Percentiles rank a stretch among this genome's conserved stretches.
These are phyloP conservation scores for Corbicula japonica DNA, from an alignment of 2,888 invertebrate genomes.

Conservation along the genomic window DNA sequence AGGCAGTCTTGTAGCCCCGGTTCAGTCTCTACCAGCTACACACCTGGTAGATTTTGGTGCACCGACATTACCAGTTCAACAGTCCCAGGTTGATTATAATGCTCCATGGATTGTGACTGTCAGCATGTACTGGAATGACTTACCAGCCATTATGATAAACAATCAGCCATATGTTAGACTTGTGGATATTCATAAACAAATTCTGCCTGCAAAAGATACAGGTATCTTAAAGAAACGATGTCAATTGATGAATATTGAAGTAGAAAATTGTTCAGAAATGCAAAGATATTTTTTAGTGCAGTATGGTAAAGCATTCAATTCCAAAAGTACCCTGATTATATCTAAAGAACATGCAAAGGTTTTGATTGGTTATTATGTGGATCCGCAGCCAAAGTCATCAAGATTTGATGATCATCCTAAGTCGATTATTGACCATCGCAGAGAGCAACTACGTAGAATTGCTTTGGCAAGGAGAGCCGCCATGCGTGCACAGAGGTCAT, in stretches of 20 bases:
- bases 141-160: conserved; percentile 85
- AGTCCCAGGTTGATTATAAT: conserved; percentile 65
- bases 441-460: conserved; percentile 56
- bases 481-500: conserved; percentile 49
- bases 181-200: conserved; percentile 86
- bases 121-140: conserved; percentile 86
- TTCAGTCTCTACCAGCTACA: too few relatives aligned
- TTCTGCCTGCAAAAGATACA: conserved; percentile 86
- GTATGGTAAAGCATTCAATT: conserved; percentile 85
- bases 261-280: conserved; percentile 85
- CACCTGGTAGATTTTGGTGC: too few relatives aligned
- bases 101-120: conserved; percentile 84
- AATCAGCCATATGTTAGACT: conserved; percentile 84
- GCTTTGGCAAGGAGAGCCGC: conserved; percentile 56
- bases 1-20: too few relatives aligned
- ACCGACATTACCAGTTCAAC: neutral
- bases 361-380: conserved; percentile 85
- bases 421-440: conserved; percentile 58
- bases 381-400: conserved; percentile 75
- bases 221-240: conserved; percentile 86
- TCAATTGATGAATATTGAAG: conserved; percentile 83
- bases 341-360: conserved; percentile 83
- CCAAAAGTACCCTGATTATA: conserved; percentile 85
- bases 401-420: conserved; percentile 55
- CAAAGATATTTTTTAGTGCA: conserved; percentile 86